Conservation (phyloP, 1,140 invertebrate genomes). For the Drosophila malerkotliana region DNA sequence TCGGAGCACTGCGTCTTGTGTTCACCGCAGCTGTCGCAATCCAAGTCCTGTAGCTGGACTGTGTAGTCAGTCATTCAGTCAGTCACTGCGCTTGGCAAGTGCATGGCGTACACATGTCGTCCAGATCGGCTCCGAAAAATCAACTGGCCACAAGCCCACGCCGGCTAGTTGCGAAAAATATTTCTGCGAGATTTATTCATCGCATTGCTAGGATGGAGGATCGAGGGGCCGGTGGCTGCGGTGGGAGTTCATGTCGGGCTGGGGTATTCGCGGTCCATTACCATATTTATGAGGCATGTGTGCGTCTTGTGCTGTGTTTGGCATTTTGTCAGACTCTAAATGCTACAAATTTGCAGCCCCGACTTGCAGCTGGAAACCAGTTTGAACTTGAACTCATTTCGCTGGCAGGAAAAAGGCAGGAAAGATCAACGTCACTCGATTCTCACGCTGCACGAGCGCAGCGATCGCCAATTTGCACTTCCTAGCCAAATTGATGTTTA, state of each 20-base stretch:
- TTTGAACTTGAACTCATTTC: conserved; percentile 76
- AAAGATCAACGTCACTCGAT: conserved; percentile 51
- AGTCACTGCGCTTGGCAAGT: conserved; percentile 69
- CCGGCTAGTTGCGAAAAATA: conserved; percentile 67
- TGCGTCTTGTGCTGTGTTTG: conserved; percentile 51
- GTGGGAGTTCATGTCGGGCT: not conserved
- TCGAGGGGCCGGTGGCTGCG: not conserved
- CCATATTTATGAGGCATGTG: conserved; percentile 73
- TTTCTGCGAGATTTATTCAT: conserved; percentile 71
- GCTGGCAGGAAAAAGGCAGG: conserved; percentile 60
- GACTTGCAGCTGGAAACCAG: conserved; percentile 37
- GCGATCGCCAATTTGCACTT: conserved; percentile 66
- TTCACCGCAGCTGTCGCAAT: conserved; percentile 57
- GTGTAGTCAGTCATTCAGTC: conserved; percentile 54
- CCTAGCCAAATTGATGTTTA: conserved; percentile 73
- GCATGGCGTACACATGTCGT: conserved; percentile 77
- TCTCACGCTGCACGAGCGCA: conserved; percentile 61
- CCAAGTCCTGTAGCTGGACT: conserved; percentile 14
- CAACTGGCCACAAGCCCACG: conserved; percentile 62
- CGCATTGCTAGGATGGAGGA: conserved; percentile 17
- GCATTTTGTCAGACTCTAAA: conserved; percentile 72
- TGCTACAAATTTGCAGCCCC: conserved; percentile 65
- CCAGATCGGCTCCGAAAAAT: conserved; percentile 43
- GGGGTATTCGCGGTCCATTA: conserved; percentile 48
- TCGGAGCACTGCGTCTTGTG: conserved; percentile 30